Evolutionary conservation across 2,888 invertebrate species (phyloP), one percentile per base, ranked within the genome.

Genomic region (Desoria tigrina): DNA sequence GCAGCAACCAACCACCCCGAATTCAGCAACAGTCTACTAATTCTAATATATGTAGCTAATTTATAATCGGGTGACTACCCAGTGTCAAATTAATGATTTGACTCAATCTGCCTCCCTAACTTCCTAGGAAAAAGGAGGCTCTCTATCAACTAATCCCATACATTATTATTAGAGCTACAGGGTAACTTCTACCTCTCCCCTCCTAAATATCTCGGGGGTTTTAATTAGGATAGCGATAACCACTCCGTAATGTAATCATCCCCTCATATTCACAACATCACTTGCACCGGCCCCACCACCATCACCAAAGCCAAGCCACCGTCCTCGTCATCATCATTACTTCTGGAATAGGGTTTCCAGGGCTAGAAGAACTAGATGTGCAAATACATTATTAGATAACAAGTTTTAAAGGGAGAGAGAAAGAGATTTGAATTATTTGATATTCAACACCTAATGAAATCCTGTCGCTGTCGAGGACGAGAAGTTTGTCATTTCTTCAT

Each of bases 31-130:
- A 51, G 51, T 51, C 51, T 51, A 39, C 24, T 53, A 57, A 57
- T 57, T 57, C 21, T 57, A 57, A 57, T 57, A 57, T 57, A 57
- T 57, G 57, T 57, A 57, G n/a, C 42, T 57, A 57, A 57, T 57
- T 57, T 57, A 57, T 57, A 39, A 39, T 39, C 57, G 57, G 57
- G 51, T 57, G 57, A 39, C 57, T 57, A 57, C 57, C 57, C 55
- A 23, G 57, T 57, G 57, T 57, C 57, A 57, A 57, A 57, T 57
- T 57, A 57, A 57, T 57, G 57, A 57, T 55, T 55, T 55, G 55
- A 55, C 55, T 55, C 55, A 55, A 28, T 55, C 37, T 55, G 55
- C 55, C 32, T 32, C 3, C 16, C 24, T 9, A 18, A 3, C 32
- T 32, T 11, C 32, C 32, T 32, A 32, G 32, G 6, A 45, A 45